Evolutionary conservation across 2,888 invertebrate genomes (phyloP), one percentile per base, ranked within the genome.

Genomic region (Dolichopus griseipennis): DNA sequence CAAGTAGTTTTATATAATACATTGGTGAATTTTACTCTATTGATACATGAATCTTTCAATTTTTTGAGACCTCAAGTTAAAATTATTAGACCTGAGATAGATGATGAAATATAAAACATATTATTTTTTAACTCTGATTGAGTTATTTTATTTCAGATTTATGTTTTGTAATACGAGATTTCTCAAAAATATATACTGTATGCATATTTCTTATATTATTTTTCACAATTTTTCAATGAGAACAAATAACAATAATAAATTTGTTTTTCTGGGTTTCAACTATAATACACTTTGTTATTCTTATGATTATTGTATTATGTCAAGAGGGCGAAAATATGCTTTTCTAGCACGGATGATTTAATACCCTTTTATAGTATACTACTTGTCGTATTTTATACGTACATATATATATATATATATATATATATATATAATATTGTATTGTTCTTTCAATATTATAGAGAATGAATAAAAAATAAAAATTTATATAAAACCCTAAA

Each of bases 121-220:
- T 52, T 2, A 52, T 52, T 52, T 52, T n/a, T 52, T n/a, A 18
- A 27, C 27, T 27, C 52, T 52, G 52, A 52, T 52, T 52, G 52
- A 52, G 52, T 52, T 52, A 52, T 52, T 52, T 52, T 52, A 52
- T 52, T 52, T 52, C 52, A 52, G 52, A 52, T 52, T 52, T 52
- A 52, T 52, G 18, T 52, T 9, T 18, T 52, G 52, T n/a, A 52
- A 52, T n/a, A 52, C 9, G 52, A 52, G 52, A 15, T 52, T n/a
- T 9, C 15, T 15, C n/a, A n/a, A 9, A 15, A 27, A 27, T 41
- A 27, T 41, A 15, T 41, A 41, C 41, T 41, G 8, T 41, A 15
- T 41, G 8, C 8, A 7, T 52, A n/a, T 9, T 12, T 18, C 18
- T 52, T 52, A 12, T 52, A 12, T 52, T 52, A 15, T 7, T 27